Evolutionary conservation across 2,113 vertebrate species (phyloP), one percentile per base, ranked within the genome.

Genomic region (Chlamydotis undulata): DNA sequence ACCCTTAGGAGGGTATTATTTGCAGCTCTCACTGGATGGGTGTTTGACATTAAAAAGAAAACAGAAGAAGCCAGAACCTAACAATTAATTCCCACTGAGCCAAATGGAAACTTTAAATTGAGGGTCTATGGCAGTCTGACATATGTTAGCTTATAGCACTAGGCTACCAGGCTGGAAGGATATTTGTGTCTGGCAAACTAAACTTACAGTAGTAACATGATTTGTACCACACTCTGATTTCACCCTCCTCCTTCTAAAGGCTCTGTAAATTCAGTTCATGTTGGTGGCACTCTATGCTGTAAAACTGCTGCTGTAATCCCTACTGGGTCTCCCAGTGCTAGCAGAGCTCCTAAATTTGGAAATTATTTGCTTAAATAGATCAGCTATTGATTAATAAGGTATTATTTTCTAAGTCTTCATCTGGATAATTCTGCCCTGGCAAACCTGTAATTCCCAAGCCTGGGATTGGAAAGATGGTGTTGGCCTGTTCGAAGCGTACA

Each of bases 1-100:
- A 96, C 96, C 90, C 95, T 95, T 94, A 95, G 94, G 93, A 95
- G 76, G 86, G 90, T 95, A 89, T 96, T 94, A 91, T 95, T 96
- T 94, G 91, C 83, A 89, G 96, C 71, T 96, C 73, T 95, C 15
- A 2, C 84, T 80, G 92, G 77, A 88, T 89, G 71, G 70, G 81
- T 88, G 85, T 88, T 89, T 95, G 94, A 92, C 89, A 83, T 89
- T 94, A 96, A 92, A 94, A 96, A 96, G 69, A 91, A 95, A 89
- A 93, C 78, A 87, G 79, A 90, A 89, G 73, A 95, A 96, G 60
- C 39, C 77, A 81, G 89, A 95, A 84, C 49, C 35, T 81, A 95
- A 94, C 80, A 91, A 97, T 94, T 97, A 97, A 96, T 97, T 96
- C 93, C 92, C 33, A 82, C 85, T 70, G 93, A 96, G 85, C 12